Evolutionary conservation across 2,888 invertebrate genomes (phyloP).

Genomic region (Mechanitis messenoides): DNA sequence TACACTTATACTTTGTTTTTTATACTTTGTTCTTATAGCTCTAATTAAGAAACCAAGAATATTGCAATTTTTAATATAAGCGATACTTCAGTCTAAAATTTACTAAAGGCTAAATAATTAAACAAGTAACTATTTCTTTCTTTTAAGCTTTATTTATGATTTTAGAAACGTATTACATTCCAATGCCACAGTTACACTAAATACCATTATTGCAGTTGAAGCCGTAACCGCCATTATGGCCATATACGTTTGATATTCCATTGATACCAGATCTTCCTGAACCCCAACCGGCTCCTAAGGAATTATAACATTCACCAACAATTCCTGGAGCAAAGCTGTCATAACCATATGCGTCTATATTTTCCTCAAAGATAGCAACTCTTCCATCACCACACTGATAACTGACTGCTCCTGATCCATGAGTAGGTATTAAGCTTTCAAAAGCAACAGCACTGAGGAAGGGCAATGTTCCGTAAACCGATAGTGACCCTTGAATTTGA

Average conservation of each 20-base stretch:
- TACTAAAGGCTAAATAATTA: no score
- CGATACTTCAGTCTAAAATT: no score
- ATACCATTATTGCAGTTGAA: no score
- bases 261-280: background rate
- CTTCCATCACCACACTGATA: constrained; percentile 5
- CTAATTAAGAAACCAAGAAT: no score
- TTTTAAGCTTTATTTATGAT: no score
- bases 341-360: background rate
- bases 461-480: constrained; percentile 3
- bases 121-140: no score
- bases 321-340: background rate
- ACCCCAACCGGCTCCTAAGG: background rate
- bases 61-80: no score
- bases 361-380: background rate
- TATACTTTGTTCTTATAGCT: no score
- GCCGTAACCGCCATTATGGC: no score
- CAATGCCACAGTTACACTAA: no score
- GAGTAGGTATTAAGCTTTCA: background rate
- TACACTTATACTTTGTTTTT: no score
- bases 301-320: background rate
- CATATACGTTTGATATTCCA: background rate
- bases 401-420: constrained; percentile 1
- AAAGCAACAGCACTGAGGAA: constrained; percentile 8
- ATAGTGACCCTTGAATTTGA: background rate
- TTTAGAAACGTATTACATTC: no score